These are phyloP conservation scores for Drosophila sp. DNA, from an alignment of 1,140 invertebrate genomes.

Conservation along the genomic window DNA sequence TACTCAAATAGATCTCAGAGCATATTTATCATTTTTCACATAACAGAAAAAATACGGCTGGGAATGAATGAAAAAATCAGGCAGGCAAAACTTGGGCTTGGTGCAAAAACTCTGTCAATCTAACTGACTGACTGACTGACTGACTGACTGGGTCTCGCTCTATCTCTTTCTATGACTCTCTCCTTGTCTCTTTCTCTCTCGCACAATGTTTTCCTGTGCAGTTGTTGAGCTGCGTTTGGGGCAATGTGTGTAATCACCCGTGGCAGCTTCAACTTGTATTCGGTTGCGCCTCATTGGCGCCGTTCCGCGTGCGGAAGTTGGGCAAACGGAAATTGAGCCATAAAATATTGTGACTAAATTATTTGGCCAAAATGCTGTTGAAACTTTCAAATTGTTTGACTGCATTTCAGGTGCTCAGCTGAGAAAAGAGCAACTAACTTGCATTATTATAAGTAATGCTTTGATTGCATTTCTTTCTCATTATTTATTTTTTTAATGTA, in stretches of 20 bases:
- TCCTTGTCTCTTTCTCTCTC: neutral
- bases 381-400: slow-evolving; percentile 43
- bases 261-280: slow-evolving; percentile 62
- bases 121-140: neutral
- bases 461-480: neutral
- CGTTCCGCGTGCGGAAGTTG: slow-evolving; percentile 64
- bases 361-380: slow-evolving; percentile 27
- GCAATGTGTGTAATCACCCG: slow-evolving; percentile 70
- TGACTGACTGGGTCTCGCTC: neutral
- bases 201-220: neutral
- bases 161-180: neutral
- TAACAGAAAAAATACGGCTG: slow-evolving; percentile 32
- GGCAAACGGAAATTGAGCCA: slow-evolving; percentile 77
- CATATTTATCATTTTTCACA: slow-evolving; percentile 76
- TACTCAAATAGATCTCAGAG: slow-evolving; percentile 63
- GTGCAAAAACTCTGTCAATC: slow-evolving; percentile 34
- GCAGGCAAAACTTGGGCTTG: slow-evolving; percentile 49
- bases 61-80: slow-evolving; percentile 20
- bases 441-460: slow-evolving; percentile 8
- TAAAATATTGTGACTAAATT: slow-evolving; percentile 69
- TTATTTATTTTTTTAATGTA: neutral
- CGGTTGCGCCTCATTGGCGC: slow-evolving; percentile 61
- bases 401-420: slow-evolving; percentile 50
- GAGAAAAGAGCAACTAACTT: slow-evolving; percentile 18
- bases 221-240: slow-evolving; percentile 12